Percentiles rank a stretch among this genome's conserved stretches.
Conservation (phyloP, 2,113 vertebrate species). For the Stegostoma tigrinum region DNA sequence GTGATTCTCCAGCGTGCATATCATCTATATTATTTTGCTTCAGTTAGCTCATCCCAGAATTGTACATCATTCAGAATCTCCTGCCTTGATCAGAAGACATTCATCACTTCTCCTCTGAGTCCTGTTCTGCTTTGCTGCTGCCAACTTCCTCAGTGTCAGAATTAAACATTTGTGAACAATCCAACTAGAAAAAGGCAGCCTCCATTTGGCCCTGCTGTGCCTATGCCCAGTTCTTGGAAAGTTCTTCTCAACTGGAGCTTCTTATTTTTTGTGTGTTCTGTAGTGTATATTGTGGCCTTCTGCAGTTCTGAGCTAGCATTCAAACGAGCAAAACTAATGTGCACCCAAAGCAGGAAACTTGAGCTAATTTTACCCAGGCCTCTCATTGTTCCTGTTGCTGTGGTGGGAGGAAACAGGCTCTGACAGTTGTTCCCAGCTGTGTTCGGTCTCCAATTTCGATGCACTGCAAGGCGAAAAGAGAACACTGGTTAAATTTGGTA, state of each 20-base stretch:
- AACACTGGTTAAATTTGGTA: slow-evolving; percentile 39
- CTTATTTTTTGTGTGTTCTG: neutral
- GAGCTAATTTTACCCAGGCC: slow-evolving; percentile 73
- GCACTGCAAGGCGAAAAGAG: slow-evolving; percentile 62
- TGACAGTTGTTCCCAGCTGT: slow-evolving; percentile 76
- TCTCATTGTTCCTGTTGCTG: slow-evolving; percentile 65
- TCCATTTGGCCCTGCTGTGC: neutral
- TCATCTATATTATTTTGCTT: neutral
- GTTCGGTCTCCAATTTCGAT: slow-evolving; percentile 82
- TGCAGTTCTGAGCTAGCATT: neutral
- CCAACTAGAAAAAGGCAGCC: neutral
- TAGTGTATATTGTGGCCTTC: neutral
- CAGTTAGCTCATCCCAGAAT: neutral
- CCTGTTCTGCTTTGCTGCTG: neutral
- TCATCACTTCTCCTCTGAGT: neutral
- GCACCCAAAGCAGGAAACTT: neutral
- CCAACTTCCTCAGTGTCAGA: neutral
- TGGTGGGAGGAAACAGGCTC: slow-evolving; percentile 86
- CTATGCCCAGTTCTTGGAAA: neutral
- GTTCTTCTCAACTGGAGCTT: neutral
- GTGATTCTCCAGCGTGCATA: neutral
- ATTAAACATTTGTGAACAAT: neutral
- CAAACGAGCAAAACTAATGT: neutral
- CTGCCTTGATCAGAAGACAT: neutral
- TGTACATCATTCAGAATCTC: neutral